A percentile compares a stretch with the other conserved stretches of the same genome.
Evolutionary conservation across 1,140 invertebrate species (phyloP).

Genomic region (Rhyzopertha dominica): DNA sequence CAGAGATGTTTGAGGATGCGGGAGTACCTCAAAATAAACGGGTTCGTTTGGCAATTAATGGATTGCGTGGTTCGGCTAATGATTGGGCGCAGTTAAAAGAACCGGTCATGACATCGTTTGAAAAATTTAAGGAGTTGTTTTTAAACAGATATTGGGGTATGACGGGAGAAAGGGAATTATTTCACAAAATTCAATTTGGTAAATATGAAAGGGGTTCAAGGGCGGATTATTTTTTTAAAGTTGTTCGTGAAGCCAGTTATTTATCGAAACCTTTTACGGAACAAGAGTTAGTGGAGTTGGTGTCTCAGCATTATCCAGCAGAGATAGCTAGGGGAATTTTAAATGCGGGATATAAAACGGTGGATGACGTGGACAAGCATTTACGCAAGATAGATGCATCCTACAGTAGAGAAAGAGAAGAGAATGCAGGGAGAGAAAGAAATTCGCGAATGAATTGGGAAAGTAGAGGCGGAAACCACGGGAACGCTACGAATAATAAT

Average conservation of each 20-base stretch:
- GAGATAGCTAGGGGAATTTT: background rate
- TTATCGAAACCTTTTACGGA: background rate
- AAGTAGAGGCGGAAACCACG: background rate
- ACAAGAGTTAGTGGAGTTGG: background rate
- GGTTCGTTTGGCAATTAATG: too few relatives aligned
- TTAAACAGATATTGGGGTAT: too few relatives aligned
- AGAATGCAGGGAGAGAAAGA: background rate
- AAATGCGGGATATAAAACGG: background rate
- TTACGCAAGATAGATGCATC: background rate
- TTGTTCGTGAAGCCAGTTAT: background rate
- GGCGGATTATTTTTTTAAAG: constrained; percentile 4
- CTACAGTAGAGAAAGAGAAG: background rate
- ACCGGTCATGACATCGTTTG: too few relatives aligned
- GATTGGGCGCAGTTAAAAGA: too few relatives aligned
- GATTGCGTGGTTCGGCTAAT: too few relatives aligned
- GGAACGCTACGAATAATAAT: background rate
- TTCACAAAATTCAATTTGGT: constrained; percentile 4
- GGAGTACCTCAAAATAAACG: too few relatives aligned
- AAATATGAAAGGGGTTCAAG: background rate
- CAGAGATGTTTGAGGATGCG: too few relatives aligned
- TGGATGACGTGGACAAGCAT: background rate
- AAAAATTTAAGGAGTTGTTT: too few relatives aligned
- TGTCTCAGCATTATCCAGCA: background rate
- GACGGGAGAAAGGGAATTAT: constrained; percentile 5
- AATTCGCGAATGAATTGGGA: background rate